phyloP scores from a whole-genome alignment of 1,140 invertebrate genomes.

The Sarcophaga bullata region DNA sequence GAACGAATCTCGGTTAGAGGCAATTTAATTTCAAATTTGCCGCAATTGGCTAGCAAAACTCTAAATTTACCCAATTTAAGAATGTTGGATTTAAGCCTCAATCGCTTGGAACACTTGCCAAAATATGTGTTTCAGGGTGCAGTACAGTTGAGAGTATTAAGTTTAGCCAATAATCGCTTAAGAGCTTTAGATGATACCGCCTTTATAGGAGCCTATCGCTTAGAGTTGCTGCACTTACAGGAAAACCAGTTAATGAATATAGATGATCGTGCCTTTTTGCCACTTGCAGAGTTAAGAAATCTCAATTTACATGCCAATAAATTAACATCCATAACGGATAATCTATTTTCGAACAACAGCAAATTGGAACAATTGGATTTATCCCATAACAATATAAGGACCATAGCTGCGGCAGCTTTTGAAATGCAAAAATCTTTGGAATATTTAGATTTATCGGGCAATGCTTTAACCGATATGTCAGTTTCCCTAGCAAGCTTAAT shows the following conservation, averaged over 20 bases:
- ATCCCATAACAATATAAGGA: slow-evolving; percentile 80
- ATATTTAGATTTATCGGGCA: slow-evolving; percentile 81
- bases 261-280: slow-evolving; percentile 74
- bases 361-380: slow-evolving; percentile 77
- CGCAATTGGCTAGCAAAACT: slow-evolving; percentile 72
- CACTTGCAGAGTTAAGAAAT: slow-evolving; percentile 73
- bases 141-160: slow-evolving; percentile 76
- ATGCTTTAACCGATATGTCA: slow-evolving; percentile 78
- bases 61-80: slow-evolving; percentile 76
- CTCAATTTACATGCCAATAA: slow-evolving; percentile 81
- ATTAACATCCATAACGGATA: slow-evolving; percentile 75
- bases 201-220: slow-evolving; percentile 75
- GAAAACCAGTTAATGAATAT: slow-evolving; percentile 79
- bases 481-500: slow-evolving; percentile 75
- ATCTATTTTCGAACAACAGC: slow-evolving; percentile 74
- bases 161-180: slow-evolving; percentile 82
- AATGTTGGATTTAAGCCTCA: slow-evolving; percentile 80
- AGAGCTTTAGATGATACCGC: slow-evolving; percentile 75
- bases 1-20: slow-evolving; percentile 80
- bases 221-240: slow-evolving; percentile 80
- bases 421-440: slow-evolving; percentile 75
- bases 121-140: slow-evolving; percentile 75
- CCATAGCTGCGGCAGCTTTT: slow-evolving; percentile 74
- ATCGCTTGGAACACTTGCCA: slow-evolving; percentile 78
- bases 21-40: slow-evolving; percentile 78